Percentiles rank a stretch among this genome's conserved stretches.
Evolutionary conservation across 2,113 vertebrate species (phyloP).

Genomic region (Ibidorhyncha struthersii): DNA sequence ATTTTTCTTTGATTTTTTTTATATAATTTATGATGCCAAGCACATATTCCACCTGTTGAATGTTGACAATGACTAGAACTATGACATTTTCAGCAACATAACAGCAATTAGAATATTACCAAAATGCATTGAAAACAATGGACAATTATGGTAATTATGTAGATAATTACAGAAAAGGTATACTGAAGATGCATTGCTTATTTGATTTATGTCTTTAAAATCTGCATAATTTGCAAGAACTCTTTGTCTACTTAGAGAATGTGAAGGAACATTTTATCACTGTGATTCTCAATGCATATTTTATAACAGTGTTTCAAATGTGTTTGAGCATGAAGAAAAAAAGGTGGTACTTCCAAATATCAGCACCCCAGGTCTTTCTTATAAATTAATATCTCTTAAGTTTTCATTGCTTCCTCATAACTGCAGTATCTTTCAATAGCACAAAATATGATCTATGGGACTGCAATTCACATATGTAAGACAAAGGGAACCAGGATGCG

Average conservation of each 20-base stretch:
- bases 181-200: neutral
- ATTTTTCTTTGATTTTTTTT: neutral
- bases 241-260: neutral
- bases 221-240: neutral
- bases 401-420: neutral
- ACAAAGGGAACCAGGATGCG: neutral
- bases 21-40: neutral
- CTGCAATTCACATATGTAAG: neutral
- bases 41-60: neutral
- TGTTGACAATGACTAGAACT: neutral
- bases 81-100: neutral
- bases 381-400: neutral
- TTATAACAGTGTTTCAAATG: neutral
- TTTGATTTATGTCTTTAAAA: constrained; percentile 6
- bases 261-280: neutral
- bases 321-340: neutral
- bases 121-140: neutral
- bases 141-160: neutral
- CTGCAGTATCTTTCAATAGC: neutral
- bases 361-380: neutral
- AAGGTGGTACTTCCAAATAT: neutral
- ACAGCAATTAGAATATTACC: neutral
- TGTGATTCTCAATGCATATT: neutral
- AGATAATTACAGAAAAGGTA: constrained; percentile 8
- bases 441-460: neutral